These are phyloP conservation scores for Syngnathus scovelli DNA, from an alignment of 2,113 vertebrate genomes.

Conservation along the genomic window DNA sequence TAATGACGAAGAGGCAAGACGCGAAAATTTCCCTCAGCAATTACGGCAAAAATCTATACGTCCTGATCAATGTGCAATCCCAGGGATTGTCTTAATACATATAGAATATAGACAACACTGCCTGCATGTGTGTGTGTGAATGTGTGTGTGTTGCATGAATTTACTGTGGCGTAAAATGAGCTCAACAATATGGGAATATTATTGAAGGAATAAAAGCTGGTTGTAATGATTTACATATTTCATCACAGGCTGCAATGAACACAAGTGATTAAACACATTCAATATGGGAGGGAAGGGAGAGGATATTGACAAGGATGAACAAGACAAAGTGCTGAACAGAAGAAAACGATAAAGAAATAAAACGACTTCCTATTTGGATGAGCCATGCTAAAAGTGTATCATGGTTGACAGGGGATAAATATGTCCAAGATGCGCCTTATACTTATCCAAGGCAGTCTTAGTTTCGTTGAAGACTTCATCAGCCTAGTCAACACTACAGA, in stretches of 20 bases:
- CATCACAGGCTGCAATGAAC: conserved; percentile 56
- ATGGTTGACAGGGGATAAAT: conserved; percentile 46
- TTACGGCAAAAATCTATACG: conserved; percentile 73
- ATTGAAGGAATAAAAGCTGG: conserved; percentile 62
- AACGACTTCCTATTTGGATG: conserved; percentile 45
- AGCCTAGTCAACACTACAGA: conserved; percentile 34
- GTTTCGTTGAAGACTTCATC: conserved; percentile 41
- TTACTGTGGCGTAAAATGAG: conserved; percentile 64
- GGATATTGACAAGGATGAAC: conserved; percentile 52
- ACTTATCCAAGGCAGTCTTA: conserved; percentile 32
- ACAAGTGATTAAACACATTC: conserved; percentile 47
- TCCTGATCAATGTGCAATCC: conserved; percentile 75
- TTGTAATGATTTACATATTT: conserved; percentile 73
- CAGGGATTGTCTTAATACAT: conserved; percentile 73
- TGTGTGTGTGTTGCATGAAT: conserved; percentile 39
- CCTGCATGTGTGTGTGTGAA: conserved; percentile 56
- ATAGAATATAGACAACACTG: conserved; percentile 65
- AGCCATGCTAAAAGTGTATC: conserved; percentile 44
- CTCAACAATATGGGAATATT: conserved; percentile 65
- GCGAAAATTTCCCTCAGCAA: conserved; percentile 71
- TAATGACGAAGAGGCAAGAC: conserved; percentile 70
- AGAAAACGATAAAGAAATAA: conserved; percentile 60
- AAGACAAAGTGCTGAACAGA: conserved; percentile 64
- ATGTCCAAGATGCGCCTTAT: conserved; percentile 41
- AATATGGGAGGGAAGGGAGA: conserved; percentile 12